phyloP scores from a whole-genome alignment of 1,140 invertebrate species.

The Drosophila guanche region DNA sequence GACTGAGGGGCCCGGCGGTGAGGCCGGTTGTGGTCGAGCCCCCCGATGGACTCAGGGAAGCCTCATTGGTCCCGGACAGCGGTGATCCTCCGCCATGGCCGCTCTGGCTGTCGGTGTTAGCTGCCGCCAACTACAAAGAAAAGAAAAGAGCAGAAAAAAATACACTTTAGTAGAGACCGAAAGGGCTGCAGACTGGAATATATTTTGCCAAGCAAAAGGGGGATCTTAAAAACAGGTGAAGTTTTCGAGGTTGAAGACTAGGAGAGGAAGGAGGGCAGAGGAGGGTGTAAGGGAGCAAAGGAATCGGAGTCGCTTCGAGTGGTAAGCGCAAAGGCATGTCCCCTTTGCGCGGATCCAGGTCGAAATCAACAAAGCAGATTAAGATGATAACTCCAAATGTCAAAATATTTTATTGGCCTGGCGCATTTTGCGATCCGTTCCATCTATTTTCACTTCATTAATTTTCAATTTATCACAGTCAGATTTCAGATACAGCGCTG shows the following conservation, averaged over 20 bases:
- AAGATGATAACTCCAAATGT: slow-evolving; percentile 84
- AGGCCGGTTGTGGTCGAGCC: slow-evolving; percentile 85
- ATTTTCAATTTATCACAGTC: slow-evolving; percentile 84
- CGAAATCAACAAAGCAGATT: slow-evolving; percentile 83
- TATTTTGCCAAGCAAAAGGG: slow-evolving; percentile 6
- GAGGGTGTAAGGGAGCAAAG: not conserved
- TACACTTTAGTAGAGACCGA: slow-evolving; percentile 44
- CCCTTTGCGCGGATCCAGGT: slow-evolving; percentile 32
- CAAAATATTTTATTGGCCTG: slow-evolving; percentile 84
- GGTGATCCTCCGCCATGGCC: slow-evolving; percentile 77
- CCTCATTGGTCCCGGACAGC: slow-evolving; percentile 85
- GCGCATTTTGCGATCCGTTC: slow-evolving; percentile 84
- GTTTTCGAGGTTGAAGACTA: slow-evolving; percentile 18
- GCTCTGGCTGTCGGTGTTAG: slow-evolving; percentile 65
- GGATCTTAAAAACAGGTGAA: slow-evolving; percentile 35
- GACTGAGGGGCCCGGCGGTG: slow-evolving; percentile 87
- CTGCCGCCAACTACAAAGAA: slow-evolving; percentile 65
- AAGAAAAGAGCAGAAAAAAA: slow-evolving; percentile 34
- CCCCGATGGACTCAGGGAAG: slow-evolving; percentile 86
- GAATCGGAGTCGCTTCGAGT: slow-evolving; percentile 2
- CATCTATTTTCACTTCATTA: slow-evolving; percentile 84
- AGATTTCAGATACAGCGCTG: slow-evolving; percentile 75
- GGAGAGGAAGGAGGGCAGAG: not conserved
- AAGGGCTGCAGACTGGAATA: not conserved
- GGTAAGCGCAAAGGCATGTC: slow-evolving; percentile 27